Percentiles rank a stretch among this genome's conserved stretches.
phyloP scores from a whole-genome alignment of 1,140 invertebrate genomes.

The Drosophila teissieri region DNA sequence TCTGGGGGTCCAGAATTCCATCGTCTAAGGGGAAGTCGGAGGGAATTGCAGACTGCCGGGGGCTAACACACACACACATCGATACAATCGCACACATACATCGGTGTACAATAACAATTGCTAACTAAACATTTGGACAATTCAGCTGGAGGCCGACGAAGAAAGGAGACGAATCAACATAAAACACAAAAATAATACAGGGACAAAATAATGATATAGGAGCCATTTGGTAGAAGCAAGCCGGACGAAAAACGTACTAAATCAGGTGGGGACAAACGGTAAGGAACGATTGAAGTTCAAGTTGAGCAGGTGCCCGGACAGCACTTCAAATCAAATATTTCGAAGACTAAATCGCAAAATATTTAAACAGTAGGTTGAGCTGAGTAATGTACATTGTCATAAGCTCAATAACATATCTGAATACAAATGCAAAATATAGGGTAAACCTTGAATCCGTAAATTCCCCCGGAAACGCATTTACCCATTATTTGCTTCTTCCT shows the following conservation, averaged over 20 bases:
- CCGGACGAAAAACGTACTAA: neutral
- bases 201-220: constrained; percentile 34
- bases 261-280: constrained; percentile 16
- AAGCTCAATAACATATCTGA: no score
- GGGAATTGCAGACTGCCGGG: constrained; percentile 24
- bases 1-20: constrained; percentile 1
- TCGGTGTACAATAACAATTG: constrained; percentile 43
- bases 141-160: constrained; percentile 25
- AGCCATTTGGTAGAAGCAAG: neutral
- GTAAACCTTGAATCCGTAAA: neutral
- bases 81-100: constrained; percentile 7
- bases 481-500: no score
- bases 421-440: no score
- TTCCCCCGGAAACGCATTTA: neutral
- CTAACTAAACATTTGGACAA: constrained; percentile 54
- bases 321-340: no score
- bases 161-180: constrained; percentile 22
- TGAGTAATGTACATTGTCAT: no score
- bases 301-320: neutral
- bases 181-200: constrained; percentile 38
- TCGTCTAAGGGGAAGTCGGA: neutral
- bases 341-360: no score
- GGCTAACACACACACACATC: constrained; percentile 13
- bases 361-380: no score
- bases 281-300: constrained; percentile 14